Evolutionary conservation across 2,888 invertebrate species (phyloP), one percentile per base, ranked within the genome.

Genomic region (Chrysina gloriosa): DNA sequence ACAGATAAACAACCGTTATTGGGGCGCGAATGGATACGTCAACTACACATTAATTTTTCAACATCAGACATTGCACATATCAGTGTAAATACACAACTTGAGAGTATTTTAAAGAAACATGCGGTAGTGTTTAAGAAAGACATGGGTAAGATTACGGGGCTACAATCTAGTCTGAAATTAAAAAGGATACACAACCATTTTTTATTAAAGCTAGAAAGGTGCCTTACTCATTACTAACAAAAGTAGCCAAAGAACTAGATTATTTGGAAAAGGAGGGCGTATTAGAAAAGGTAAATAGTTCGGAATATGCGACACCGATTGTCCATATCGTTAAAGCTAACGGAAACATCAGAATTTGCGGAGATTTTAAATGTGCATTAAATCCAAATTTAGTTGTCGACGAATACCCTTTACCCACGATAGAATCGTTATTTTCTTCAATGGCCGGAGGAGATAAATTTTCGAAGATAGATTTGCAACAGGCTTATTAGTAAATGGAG

Each of bases 401-500:
- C 19, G 58, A 71, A 34, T 68, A 77, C 58, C 75, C 76, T 25
- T 47, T 75, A 45, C 77, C 71, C 2, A 69, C 58, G n/a, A 68
- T 52, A 2, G 74, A 75, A 7, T 69, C 69, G 36, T 29, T 73
- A 36, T 71, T 70, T 52, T 31, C 63, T 21, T 25, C 75, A 77
- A 2, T 76, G 75, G 67, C 25, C 74, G 25, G 75, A 74, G 70
- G 69, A 64, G 19, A 77, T 77, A 23, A 36, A 61, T 69, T 63
- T 54, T 29, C 69, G 50, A 69, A 69, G 58, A 9, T 70, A 21
- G 77, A 79, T 70, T 70, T 79, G 4, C 65, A 67, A 1, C 72
- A 72, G 34, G 78, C 81, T 1, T 81, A 80, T 56, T 71, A 77
- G 63, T 78, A 81, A 64, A 64, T 80, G 29, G 76, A 76, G 72